phyloP scores from a whole-genome alignment of 2,888 invertebrate genomes.

The Camponotus fellah region DNA sequence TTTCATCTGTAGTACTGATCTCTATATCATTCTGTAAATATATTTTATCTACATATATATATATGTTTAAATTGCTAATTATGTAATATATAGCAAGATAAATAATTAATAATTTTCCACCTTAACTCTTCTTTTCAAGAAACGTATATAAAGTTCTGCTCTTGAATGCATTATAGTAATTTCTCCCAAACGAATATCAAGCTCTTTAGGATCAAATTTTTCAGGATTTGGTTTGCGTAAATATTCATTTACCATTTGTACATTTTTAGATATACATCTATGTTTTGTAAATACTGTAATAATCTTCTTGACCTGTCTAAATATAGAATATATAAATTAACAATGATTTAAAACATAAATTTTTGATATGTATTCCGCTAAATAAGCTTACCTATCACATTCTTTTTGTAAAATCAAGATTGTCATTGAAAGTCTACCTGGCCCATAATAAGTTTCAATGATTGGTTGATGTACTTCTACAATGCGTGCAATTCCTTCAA shows the following conservation, averaged over 20 bases:
- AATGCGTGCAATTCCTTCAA: constrained; percentile 94
- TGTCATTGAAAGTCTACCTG: constrained; percentile 91
- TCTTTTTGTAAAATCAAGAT: constrained; percentile 92
- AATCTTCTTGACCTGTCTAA: constrained; percentile 87
- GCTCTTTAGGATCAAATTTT: constrained; percentile 92
- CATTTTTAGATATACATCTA: constrained; percentile 89
- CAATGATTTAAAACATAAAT: constrained; percentile 7
- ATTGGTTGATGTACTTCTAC: constrained; percentile 96
- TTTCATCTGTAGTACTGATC: constrained; percentile 87
- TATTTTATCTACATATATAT: not conserved
- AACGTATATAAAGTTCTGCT: constrained; percentile 96
- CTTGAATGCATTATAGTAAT: constrained; percentile 96
- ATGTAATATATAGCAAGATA: not conserved
- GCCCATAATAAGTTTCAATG: constrained; percentile 95
- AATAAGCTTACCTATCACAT: constrained; percentile 90
- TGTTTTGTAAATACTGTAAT: constrained; percentile 91
- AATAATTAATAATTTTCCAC: constrained; percentile 86
- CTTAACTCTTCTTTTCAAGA: constrained; percentile 92
- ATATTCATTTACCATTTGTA: constrained; percentile 89
- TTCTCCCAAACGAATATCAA: constrained; percentile 96
- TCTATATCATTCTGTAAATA: constrained; percentile 89
- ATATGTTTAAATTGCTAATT: not conserved
- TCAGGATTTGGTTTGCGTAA: constrained; percentile 87
- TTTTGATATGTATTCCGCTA: not conserved
- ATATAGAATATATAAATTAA: not conserved